These are phyloP conservation scores for Carapus acus DNA, from an alignment of 2,797 vertebrate species.

Conservation along the genomic window DNA sequence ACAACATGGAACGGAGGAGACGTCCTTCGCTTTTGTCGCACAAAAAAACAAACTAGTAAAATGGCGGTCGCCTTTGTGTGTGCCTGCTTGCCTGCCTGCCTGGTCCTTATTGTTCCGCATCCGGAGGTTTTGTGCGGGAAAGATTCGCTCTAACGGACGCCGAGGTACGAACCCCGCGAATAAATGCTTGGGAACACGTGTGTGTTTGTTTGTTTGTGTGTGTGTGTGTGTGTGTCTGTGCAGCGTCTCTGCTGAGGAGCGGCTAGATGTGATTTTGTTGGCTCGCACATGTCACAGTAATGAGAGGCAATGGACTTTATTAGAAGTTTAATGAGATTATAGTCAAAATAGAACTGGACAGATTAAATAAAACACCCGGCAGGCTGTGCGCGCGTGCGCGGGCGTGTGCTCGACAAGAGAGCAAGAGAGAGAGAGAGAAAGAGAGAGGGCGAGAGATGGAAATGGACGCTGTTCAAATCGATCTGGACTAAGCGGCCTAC, in stretches of 20 bases:
- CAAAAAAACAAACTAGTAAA: too few species aligned
- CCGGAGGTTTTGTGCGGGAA: conserved; percentile 28
- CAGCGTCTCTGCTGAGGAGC: conserved; percentile 42
- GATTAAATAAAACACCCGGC: conserved; percentile 3
- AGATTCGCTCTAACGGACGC: conserved; percentile 22
- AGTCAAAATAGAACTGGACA: conserved; percentile 3
- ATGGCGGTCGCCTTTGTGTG: conserved; percentile 8
- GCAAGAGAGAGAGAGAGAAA: conserved; percentile 11
- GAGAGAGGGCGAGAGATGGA: too few species aligned
- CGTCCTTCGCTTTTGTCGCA: conserved; percentile 8
- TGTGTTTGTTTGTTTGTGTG: conserved; percentile 46
- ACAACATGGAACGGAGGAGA: neutral
- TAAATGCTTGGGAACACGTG: conserved; percentile 43
- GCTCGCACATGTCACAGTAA: conserved; percentile 65
- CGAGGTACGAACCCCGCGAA: conserved; percentile 44
- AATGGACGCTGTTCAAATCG: conserved; percentile 26
- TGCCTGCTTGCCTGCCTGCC: conserved; percentile 3
- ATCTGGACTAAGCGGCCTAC: conserved; percentile 39
- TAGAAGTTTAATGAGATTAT: conserved; percentile 4
- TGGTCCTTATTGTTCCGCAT: conserved; percentile 21
- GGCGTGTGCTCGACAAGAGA: conserved; percentile 18
- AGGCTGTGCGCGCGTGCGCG: too few species aligned
- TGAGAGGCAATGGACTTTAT: conserved; percentile 46
- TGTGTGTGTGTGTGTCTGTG: conserved; percentile 61
- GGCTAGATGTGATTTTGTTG: conserved; percentile 69